Evolutionary conservation across 2,113 vertebrate species (phyloP), one percentile per base, ranked within the genome.

Genomic region (Neogobius melanostomus): DNA sequence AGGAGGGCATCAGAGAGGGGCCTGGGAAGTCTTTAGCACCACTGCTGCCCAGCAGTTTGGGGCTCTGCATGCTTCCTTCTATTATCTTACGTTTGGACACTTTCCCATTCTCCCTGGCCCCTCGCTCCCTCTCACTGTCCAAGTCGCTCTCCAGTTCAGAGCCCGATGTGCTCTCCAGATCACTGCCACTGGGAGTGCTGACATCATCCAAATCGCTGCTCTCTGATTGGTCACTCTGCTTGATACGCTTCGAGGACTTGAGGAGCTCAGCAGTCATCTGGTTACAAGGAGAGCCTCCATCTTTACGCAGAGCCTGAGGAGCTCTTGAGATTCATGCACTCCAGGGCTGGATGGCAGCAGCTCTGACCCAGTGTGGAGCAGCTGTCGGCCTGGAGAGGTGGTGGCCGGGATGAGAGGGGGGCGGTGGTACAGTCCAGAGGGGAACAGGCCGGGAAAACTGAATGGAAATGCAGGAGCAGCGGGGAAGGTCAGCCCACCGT

Each of bases 181-280:
- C 98, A 88, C 97, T 99, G 86, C 98, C 98, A 80, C 97, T 99
- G 81, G 98, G 98, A 6, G 98, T 99, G 94, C 98, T 99, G 88
- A 98, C 96, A 87, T 99, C 98, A 51, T 99, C 98, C 91, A 99
- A 94, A 91, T 99, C 98, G 76, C 97, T 99, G 93, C 97, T 99
- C 93, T 99, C 98, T 60, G 98, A 99, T 76, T 97, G 96, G 93
- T 99, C 97, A 85, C 97, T 99, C 87, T 94, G 94, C 92, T 98
- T 99, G 90, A 81, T 87, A 89, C 82, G 84, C 73, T 86, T 75
- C 86, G 94, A 91, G 88, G 92, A 94, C 50, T 77, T 90, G 90
- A 96, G 95, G 87, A 72, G 78, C 84, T 95, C 92, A 81, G 91
- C 87, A 92, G 94, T 87, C 83, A 84, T 76, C 63, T 95, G 94